A percentile compares a stretch with the other conserved stretches of the same genome.
Evolutionary conservation across 2,797 vertebrate species (phyloP).

Genomic region (Epinephelus awoara): DNA sequence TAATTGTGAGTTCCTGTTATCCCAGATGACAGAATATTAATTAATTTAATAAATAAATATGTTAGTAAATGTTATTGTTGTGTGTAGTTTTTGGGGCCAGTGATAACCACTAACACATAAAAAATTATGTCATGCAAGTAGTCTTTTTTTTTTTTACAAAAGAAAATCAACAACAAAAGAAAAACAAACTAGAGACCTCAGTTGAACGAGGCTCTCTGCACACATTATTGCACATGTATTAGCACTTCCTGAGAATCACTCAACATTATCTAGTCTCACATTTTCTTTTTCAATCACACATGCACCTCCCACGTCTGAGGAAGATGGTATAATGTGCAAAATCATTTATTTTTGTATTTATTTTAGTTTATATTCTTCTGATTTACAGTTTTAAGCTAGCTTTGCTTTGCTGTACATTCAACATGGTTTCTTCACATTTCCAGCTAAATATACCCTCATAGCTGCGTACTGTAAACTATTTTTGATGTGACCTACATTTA

Average conservation of each 20-base stretch:
- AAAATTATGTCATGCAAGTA: constrained; percentile 15
- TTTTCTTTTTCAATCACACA: constrained; percentile 44
- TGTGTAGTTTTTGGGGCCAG: constrained; percentile 24
- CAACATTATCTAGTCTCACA: constrained; percentile 45
- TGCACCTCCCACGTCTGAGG: constrained; percentile 26
- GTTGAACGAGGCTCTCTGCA: constrained; percentile 37
- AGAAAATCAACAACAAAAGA: constrained; percentile 30
- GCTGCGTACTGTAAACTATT: constrained; percentile 30
- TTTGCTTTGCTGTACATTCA: constrained; percentile 29
- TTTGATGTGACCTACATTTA: constrained; percentile 32
- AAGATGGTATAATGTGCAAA: constrained; percentile 22
- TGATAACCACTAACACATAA: neutral
- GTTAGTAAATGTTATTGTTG: constrained; percentile 1
- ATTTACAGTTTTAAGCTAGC: constrained; percentile 5
- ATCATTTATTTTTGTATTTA: neutral
- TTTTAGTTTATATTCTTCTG: neutral
- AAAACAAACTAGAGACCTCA: constrained; percentile 25
- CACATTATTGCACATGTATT: constrained; percentile 61
- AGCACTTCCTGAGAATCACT: constrained; percentile 70
- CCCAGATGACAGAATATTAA: constrained; percentile 3
- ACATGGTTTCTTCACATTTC: constrained; percentile 13
- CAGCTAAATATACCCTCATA: constrained; percentile 32
- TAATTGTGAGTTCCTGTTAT: constrained; percentile 14
- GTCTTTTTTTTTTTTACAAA: constrained; percentile 21
- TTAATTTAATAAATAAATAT: neutral